phyloP scores from a whole-genome alignment of 2,113 vertebrate species.

The Phocoena phocoena region DNA sequence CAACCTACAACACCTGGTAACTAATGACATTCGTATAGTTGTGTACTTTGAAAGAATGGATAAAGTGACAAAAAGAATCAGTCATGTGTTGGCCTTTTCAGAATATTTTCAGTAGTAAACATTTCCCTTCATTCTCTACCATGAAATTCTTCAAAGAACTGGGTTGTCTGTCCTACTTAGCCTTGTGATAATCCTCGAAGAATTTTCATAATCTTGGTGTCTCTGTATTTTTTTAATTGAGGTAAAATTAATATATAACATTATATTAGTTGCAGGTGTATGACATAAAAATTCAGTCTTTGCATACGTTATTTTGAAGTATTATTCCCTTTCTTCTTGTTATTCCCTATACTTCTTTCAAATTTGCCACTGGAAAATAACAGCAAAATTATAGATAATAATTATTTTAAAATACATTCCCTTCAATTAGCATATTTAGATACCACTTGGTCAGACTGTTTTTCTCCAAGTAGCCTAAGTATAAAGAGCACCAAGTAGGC shows the following conservation, averaged over 20 bases:
- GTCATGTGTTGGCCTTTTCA: background rate
- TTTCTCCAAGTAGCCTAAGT: background rate
- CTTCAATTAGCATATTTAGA: background rate
- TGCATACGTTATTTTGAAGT: background rate
- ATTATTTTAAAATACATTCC: background rate
- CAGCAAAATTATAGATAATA: background rate
- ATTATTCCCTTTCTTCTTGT: background rate
- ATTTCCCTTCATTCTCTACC: background rate
- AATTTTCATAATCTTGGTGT: background rate
- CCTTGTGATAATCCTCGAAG: background rate
- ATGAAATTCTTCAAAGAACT: background rate
- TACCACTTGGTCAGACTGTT: background rate
- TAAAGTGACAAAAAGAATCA: background rate
- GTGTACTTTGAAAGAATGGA: constrained; percentile 29
- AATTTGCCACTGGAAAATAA: background rate
- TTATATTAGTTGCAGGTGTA: background rate
- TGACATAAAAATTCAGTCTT: background rate
- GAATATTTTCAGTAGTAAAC: background rate
- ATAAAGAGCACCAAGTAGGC: background rate
- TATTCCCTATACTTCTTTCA: background rate
- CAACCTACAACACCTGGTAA: constrained; percentile 83
- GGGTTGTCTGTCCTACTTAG: background rate
- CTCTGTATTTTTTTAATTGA: background rate
- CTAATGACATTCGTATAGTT: constrained; percentile 63
- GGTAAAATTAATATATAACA: background rate